Conservation (phyloP, 2,888 invertebrate species). For the Seladonia tumulorum region DNA sequence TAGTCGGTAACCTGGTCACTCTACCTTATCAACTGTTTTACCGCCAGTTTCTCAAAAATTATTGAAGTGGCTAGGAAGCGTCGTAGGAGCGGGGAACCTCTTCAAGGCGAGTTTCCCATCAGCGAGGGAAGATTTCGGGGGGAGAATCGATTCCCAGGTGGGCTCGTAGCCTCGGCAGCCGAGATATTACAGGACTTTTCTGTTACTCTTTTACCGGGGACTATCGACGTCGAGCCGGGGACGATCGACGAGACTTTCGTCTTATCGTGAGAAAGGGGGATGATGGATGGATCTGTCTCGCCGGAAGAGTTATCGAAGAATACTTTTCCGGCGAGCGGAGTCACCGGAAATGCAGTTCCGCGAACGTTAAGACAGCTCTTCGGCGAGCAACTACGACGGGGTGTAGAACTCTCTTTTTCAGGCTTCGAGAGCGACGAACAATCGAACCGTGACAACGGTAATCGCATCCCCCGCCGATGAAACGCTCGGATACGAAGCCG, state of each 20-base stretch:
- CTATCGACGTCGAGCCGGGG: constrained; percentile 9
- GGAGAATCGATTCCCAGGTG: constrained; percentile 4
- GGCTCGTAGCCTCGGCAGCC: not conserved
- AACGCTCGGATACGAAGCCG: constrained; percentile 49
- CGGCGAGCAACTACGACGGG: not conserved
- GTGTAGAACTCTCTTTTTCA: not conserved
- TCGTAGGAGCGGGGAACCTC: not conserved
- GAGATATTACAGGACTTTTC: constrained; percentile 8
- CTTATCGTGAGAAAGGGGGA: constrained; percentile 8
- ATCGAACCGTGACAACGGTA: constrained; percentile 45
- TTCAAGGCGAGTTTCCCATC: not conserved
- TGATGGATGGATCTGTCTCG: constrained; percentile 18
- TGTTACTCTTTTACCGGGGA: not conserved
- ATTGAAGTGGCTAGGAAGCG: not conserved
- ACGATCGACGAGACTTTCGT: constrained; percentile 19
- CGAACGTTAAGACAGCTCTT: not conserved
- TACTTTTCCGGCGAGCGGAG: not conserved
- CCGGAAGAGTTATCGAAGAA: constrained; percentile 11
- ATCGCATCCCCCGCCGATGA: constrained; percentile 30
- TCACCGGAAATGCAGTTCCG: constrained; percentile 2
- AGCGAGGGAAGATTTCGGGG: not conserved
- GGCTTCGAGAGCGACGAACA: not conserved
- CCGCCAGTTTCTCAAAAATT: not conserved
- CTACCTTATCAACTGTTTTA: not conserved
- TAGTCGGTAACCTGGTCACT: no score